phyloP scores from a whole-genome alignment of 2,113 vertebrate genomes.

The Ceuthmochares aereus region DNA sequence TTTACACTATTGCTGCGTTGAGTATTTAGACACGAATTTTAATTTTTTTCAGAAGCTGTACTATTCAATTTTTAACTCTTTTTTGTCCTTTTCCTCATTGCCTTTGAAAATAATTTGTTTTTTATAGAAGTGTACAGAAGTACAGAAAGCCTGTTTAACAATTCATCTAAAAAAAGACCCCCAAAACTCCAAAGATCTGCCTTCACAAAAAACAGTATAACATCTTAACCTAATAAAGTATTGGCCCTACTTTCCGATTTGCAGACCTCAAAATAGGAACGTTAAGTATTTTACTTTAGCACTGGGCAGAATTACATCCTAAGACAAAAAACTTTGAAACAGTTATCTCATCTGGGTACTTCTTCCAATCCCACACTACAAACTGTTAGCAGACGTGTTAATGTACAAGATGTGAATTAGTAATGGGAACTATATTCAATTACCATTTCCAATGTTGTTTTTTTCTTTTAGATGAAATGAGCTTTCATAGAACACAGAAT shows the following conservation, averaged over 20 bases:
- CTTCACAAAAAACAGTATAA: background rate
- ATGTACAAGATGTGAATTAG: background rate
- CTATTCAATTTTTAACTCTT: background rate
- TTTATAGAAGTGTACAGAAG: background rate
- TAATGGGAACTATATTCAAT: background rate
- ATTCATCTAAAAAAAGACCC: background rate
- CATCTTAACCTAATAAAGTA: background rate
- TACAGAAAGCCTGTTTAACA: background rate
- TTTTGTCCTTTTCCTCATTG: background rate
- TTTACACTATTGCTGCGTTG: background rate
- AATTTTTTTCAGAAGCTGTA: background rate
- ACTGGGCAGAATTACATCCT: background rate
- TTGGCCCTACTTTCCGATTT: background rate
- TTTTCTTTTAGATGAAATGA: background rate
- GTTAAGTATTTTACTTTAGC: background rate
- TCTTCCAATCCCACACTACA: background rate
- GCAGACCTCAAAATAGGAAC: background rate
- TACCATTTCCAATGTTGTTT: background rate
- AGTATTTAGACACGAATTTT: background rate
- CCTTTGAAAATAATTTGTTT: background rate
- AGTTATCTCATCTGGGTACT: background rate
- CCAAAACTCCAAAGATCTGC: background rate
- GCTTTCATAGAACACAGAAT: background rate
- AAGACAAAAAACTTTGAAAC: background rate
- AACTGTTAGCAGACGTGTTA: fast-evolving